A percentile compares a stretch with the other conserved stretches of the same genome.
Conservation (phyloP, 2,888 invertebrate genomes). For the Caradrina kadenii region DNA sequence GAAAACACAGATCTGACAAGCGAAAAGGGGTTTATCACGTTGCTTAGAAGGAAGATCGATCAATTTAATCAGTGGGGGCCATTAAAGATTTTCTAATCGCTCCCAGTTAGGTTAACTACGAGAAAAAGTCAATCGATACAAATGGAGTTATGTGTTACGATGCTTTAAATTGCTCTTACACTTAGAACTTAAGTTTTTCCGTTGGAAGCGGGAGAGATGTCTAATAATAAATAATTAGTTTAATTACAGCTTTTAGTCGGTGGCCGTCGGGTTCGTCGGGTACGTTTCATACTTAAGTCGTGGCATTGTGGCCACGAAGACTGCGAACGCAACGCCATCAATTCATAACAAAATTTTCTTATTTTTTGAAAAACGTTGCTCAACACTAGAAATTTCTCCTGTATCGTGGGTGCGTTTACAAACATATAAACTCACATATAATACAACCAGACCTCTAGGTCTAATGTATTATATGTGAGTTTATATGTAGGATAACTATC, state of each 20-base stretch:
- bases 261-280: conserved; percentile 75
- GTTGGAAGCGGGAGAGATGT: conserved; percentile 76
- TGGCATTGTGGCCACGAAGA: conserved; percentile 47
- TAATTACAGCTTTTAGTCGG: conserved; percentile 86
- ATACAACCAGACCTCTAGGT: too few species aligned
- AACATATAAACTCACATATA: too few species aligned
- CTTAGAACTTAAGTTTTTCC: conserved; percentile 80
- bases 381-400: too few species aligned
- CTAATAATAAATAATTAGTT: conserved; percentile 88
- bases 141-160: conserved; percentile 77
- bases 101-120: conserved; percentile 49
- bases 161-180: conserved; percentile 77
- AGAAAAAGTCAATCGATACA: conserved; percentile 78
- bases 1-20: conserved; percentile 12
- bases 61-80: conserved; percentile 50
- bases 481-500: too few species aligned
- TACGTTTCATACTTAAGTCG: conserved; percentile 65
- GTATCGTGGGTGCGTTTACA: too few species aligned
- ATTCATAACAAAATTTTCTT: conserved; percentile 15
- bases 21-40: conserved; percentile 39
- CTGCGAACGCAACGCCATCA: conserved; percentile 24
- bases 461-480: too few species aligned
- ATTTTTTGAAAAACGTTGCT: too few species aligned
- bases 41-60: conserved; percentile 30
- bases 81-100: conserved; percentile 59